These are phyloP conservation scores for Lophura nycthemera DNA, from an alignment of 2,113 vertebrate genomes.

Conservation along the genomic window DNA sequence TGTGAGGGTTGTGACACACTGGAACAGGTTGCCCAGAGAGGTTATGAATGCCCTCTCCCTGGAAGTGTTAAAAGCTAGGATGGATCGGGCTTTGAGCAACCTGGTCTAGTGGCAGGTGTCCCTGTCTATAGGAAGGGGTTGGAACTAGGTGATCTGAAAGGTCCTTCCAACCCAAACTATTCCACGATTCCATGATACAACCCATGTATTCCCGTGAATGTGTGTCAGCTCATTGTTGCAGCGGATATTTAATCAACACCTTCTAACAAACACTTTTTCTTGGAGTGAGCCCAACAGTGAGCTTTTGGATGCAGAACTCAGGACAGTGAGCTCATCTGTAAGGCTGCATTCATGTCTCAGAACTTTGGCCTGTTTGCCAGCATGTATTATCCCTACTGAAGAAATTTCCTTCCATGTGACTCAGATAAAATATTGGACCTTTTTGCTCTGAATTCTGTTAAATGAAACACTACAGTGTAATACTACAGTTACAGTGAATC, in stretches of 20 bases:
- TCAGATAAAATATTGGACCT: background rate
- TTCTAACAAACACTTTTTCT: background rate
- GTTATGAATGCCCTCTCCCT: too few relatives aligned
- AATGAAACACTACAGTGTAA: background rate
- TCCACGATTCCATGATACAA: too few relatives aligned
- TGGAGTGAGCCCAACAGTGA: background rate
- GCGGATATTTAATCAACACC: background rate
- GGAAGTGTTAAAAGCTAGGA: too few relatives aligned
- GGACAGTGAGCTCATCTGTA: background rate
- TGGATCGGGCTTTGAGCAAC: too few relatives aligned
- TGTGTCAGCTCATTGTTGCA: background rate
- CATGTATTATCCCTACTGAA: background rate
- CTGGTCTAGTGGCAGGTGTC: too few relatives aligned
- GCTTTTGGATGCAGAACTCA: background rate
- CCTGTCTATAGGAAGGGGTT: too few relatives aligned
- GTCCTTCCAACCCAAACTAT: too few relatives aligned
- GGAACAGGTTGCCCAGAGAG: too few relatives aligned
- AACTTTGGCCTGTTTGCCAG: background rate
- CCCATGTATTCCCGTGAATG: too few relatives aligned
- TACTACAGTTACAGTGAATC: background rate
- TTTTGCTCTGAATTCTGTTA: background rate
- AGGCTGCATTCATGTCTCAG: background rate
- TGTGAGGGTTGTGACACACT: too few relatives aligned
- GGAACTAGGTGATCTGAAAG: too few relatives aligned
- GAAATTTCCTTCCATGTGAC: background rate